These are phyloP conservation scores for Gasterosteus nipponicus DNA, from an alignment of 2,113 vertebrate genomes.

Conservation along the genomic window DNA sequence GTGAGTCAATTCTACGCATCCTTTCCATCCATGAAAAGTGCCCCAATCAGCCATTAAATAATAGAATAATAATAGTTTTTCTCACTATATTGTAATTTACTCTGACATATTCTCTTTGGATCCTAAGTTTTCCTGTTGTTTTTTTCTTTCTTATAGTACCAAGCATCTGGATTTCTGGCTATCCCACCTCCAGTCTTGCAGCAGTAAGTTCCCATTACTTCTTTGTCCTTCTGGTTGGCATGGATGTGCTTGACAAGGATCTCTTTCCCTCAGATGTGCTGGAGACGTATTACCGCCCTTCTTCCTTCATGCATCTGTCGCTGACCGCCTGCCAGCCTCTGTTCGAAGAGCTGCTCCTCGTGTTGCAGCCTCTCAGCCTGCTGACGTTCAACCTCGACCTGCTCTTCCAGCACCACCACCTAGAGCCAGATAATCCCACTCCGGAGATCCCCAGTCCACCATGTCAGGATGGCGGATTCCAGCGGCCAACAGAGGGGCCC, in stretches of 20 bases:
- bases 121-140: constrained; percentile 6
- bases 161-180: constrained; percentile 93
- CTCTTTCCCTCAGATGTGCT: constrained; percentile 85
- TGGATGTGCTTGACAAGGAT: background rate
- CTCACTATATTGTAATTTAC: background rate
- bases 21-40: background rate
- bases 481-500: constrained; percentile 32
- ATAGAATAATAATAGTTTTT: background rate
- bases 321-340: constrained; percentile 85
- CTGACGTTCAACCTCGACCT: constrained; percentile 96
- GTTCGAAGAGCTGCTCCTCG: constrained; percentile 93
- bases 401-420: constrained; percentile 93
- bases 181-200: constrained; percentile 88
- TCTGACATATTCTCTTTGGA: background rate
- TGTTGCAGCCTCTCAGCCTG: constrained; percentile 94
- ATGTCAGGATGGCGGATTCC: constrained; percentile 53
- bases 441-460: constrained; percentile 62
- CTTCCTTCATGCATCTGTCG: constrained; percentile 90
- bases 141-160: constrained; percentile 74
- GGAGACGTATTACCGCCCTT: constrained; percentile 89
- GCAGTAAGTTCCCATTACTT: constrained; percentile 76
- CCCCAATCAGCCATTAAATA: background rate
- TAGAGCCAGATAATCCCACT: constrained; percentile 73
- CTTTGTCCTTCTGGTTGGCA: background rate
- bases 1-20: constrained; percentile 78